Conservation (phyloP, 2,113 vertebrate genomes). For the Campylorhamphus procurvoides region DNA sequence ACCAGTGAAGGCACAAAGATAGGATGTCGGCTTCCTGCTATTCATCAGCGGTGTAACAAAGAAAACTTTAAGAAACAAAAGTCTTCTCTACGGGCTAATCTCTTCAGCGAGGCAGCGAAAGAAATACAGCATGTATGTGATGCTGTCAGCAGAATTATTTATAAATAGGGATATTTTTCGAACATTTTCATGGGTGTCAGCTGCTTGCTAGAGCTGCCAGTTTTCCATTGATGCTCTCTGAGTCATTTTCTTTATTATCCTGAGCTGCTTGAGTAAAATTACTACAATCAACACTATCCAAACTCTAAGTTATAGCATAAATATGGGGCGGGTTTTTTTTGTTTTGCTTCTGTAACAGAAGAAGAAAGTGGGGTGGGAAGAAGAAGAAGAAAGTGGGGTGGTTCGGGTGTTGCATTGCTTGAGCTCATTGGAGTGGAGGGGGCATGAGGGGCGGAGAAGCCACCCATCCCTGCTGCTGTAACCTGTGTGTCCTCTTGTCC, state of each 20-base stretch:
- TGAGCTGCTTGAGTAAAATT: conserved; percentile 43
- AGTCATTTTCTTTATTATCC: conserved; percentile 63
- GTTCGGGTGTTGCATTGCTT: not conserved
- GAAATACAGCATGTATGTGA: not conserved
- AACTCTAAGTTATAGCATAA: conserved; percentile 23
- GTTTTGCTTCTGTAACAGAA: not conserved
- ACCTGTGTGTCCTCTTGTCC: conserved; percentile 65
- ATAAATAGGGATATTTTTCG: conserved; percentile 57
- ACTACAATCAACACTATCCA: conserved; percentile 55
- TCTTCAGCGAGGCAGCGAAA: not conserved
- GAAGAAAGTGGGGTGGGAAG: not conserved
- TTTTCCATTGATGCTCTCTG: conserved; percentile 59
- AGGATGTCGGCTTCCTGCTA: conserved; percentile 33
- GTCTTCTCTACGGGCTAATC: conserved; percentile 28
- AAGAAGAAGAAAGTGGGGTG: not conserved
- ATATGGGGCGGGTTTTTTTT: not conserved
- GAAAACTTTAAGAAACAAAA: conserved; percentile 44
- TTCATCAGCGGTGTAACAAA: not conserved
- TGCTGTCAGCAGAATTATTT: conserved; percentile 57
- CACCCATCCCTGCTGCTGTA: not conserved
- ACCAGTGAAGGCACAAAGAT: not conserved
- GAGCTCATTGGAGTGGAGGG: not conserved
- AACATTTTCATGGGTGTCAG: conserved; percentile 67
- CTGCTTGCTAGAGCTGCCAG: conserved; percentile 57
- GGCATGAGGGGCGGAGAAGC: not conserved